Conservation (phyloP, 2,888 invertebrate genomes). For the Odontothrips loti region DNA sequence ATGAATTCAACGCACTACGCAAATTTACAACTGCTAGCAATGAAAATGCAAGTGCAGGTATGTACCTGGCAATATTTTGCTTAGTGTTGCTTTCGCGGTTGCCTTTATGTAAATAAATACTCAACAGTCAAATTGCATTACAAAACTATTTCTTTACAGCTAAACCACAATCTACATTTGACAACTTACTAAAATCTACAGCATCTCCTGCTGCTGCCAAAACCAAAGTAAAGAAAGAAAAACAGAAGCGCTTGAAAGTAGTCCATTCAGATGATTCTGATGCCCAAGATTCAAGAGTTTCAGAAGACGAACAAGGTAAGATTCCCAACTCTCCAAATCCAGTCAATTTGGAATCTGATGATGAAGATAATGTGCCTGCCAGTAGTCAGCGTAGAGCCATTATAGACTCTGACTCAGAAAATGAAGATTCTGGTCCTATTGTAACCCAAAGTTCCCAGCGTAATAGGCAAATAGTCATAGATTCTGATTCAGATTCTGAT, state of each 20-base stretch:
- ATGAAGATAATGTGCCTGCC: background rate
- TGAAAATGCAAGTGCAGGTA: background rate
- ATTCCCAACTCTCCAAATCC: background rate
- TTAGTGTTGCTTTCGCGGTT: background rate
- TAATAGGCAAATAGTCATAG: background rate
- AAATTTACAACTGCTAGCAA: background rate
- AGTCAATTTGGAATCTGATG: constrained; percentile 28
- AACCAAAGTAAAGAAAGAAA: constrained; percentile 1
- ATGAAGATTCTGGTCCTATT: background rate
- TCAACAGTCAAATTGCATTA: background rate
- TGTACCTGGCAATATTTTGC: background rate
- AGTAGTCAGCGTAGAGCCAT: background rate
- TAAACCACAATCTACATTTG: background rate
- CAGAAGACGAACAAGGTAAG: background rate
- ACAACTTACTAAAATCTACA: background rate
- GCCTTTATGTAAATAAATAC: background rate
- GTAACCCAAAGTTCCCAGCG: background rate
- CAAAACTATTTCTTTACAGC: background rate
- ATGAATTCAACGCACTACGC: constrained; percentile 27
- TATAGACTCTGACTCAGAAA: constrained; percentile 11
- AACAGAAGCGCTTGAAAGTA: background rate
- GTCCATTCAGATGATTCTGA: constrained; percentile 28
- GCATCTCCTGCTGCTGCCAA: background rate
- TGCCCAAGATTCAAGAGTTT: background rate
- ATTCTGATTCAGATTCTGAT: constrained; percentile 31